Base-by-base conservation (phyloP, 2,113 vertebrate genomes). In the Rana temporaria region DNA sequence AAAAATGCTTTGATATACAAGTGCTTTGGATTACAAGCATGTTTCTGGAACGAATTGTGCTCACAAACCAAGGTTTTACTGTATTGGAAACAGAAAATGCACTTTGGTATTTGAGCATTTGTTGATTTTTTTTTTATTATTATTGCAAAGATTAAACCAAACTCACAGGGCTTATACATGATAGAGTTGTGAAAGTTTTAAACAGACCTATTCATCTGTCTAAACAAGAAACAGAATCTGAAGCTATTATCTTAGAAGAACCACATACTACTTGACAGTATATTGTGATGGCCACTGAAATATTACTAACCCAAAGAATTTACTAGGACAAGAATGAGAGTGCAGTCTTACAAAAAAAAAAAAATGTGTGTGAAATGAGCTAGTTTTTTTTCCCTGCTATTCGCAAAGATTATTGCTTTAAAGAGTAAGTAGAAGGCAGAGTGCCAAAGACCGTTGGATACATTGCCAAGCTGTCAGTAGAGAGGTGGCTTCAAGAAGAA, bases 101-200 rank as follows among this genome's bases (percentile, higher is more conserved):
- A 34, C 26, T 73, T 59, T 72, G 55, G 38, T 42, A 42, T 42
- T 42, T 59, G 57, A 59, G 57, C 19, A 59, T 59, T 59, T 59
- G n/a, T 59, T 59, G 57, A 59, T 59, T 2, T 42, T 42, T 42
- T 42, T 42, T 4, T 24, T n/a, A n/a, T 30, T 59, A 59, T 59
- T 6, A 73, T 73, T 59, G 30, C 53, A 73, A n/a, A 73, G 71
- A 73, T 73, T 73, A 73, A 59, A 59, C 18, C n/a, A 7, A 53
- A 73, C 57, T 73, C 55, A 34, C 18, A 57, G 71, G 55, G 55
- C 71, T 73, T 73, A 73, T 17, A 73, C 71, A 34, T 34, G 53
- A 73, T 73, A 26, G 57, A 59, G 57, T 19, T 73, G 71, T 73
- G 71, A 73, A 32, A 34, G 22, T 59, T 73, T 56, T 32, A 34